A percentile compares a stretch with the other conserved stretches of the same genome.
These are phyloP conservation scores for Dermatophagoides farinae DNA, from an alignment of 1,140 invertebrate genomes.

Conservation along the genomic window DNA sequence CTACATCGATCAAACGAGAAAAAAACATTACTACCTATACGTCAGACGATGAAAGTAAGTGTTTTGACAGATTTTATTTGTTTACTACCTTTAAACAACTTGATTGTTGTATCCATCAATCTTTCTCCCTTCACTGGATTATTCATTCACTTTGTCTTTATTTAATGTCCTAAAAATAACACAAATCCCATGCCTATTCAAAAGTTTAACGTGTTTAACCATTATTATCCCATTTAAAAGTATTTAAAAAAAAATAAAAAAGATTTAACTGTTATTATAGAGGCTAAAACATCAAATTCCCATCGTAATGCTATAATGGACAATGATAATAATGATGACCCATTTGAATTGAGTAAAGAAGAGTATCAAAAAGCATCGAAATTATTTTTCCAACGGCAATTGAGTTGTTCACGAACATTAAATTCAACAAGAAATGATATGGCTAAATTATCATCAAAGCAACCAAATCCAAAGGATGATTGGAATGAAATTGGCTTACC, in stretches of 20 bases:
- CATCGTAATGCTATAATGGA: not conserved
- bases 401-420: no score
- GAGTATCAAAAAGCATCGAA: slow-evolving; percentile 18
- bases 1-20: not conserved
- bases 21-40: not conserved
- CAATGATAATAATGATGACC: not conserved
- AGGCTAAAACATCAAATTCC: no score
- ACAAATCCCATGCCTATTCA: no score
- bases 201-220: no score
- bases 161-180: no score
- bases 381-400: slow-evolving; percentile 15
- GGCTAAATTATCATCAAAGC: not conserved
- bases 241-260: no score
- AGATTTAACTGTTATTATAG: no score
- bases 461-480: slow-evolving; percentile 19
- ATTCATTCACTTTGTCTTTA: no score
- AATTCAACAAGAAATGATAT: not conserved
- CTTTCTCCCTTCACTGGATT: no score
- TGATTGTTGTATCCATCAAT: no score
- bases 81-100: no score
- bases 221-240: no score
- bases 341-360: slow-evolving; percentile 16
- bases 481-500: slow-evolving; percentile 26
- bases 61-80: not conserved
- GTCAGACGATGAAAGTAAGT: slow-evolving; percentile 9